Evolutionary conservation across 1,140 invertebrate species (phyloP), one percentile per base, ranked within the genome.

Genomic region (Magallana gigas): DNA sequence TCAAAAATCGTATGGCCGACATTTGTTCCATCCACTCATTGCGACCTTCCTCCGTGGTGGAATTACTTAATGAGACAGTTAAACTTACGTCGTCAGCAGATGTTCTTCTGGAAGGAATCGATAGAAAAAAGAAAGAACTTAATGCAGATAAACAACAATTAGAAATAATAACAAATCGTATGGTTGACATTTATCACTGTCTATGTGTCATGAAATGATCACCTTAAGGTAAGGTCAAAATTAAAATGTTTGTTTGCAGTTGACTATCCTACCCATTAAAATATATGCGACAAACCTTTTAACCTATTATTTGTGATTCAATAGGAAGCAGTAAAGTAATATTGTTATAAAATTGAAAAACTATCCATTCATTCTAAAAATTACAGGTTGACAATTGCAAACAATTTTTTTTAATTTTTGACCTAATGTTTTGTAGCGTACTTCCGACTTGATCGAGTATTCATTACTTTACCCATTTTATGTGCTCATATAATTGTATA

Each of bases 141-240:
- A 16, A 62, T n/a, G n/a, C 12, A 62, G 60, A 11, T 12, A 62
- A 11, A 62, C 60, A 62, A 62, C 60, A 62, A 62, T 62, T 62
- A 62, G 60, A 62, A 62, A 62, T n/a, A 62, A 62, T 62, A 12
- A 62, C 8, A 62, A 62, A 62, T 62, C 60, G 60, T 62, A 62
- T 62, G 60, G n/a, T 11, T 62, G 60, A 12, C 60, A 62, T 62
- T 62, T 62, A 62, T 62, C 12, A 62, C 11, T 62, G 6, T 6
- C 60, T 62, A 62, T 62, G 60, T 62, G 14, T 62, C 11, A 12
- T 62, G 60, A n/a, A 62, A 16, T 62, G 36, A 48, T 48, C 36
- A 48, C 36, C n/a, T 62, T n/a, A 62, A 12, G 60, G 12, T 62
- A 62, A 62, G 60, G 12, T 62, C n/a, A 62, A 62, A 62, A 62